Percentiles rank a stretch among this genome's conserved stretches.
phyloP scores from a whole-genome alignment of 2,113 vertebrate species.

The Struthidea cinerea region DNA sequence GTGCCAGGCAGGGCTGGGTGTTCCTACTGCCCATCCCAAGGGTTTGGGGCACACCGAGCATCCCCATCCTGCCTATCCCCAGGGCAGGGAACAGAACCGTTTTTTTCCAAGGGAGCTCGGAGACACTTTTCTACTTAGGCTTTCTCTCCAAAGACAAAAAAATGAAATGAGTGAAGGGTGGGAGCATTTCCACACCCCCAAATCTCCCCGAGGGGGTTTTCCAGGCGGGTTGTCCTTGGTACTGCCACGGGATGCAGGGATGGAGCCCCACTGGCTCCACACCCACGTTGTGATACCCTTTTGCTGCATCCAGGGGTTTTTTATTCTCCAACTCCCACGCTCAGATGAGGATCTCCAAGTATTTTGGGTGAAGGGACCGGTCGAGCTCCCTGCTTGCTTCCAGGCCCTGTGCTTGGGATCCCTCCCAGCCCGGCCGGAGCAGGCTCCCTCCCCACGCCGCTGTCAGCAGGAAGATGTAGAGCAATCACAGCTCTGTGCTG shows the following conservation, averaged over 20 bases:
- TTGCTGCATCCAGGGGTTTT: neutral
- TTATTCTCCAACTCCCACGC: fast-evolving
- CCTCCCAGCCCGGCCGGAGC: neutral
- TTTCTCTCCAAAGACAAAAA: neutral
- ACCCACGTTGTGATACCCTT: fast-evolving
- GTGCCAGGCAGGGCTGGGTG: neutral
- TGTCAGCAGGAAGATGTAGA: conserved; percentile 64
- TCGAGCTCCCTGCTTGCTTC: fast-evolving
- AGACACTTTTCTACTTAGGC: neutral
- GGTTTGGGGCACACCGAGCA: neutral
- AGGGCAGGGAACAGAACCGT: neutral
- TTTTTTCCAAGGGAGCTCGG: neutral
- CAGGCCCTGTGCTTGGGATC: neutral
- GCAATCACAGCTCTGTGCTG: conserved; percentile 68
- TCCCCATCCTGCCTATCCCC: neutral
- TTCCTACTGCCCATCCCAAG: fast-evolving
- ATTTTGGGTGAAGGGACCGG: neutral
- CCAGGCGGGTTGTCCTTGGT: neutral
- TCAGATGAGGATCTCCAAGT: fast-evolving
- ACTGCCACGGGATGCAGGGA: neutral
- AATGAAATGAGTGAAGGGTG: fast-evolving
- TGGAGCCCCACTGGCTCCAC: fast-evolving
- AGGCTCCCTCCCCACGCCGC: neutral
- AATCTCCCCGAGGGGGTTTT: fast-evolving
- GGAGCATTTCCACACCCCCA: neutral